Evolutionary conservation across 2,113 vertebrate species (phyloP).

Genomic region (Dicaeum eximium): DNA sequence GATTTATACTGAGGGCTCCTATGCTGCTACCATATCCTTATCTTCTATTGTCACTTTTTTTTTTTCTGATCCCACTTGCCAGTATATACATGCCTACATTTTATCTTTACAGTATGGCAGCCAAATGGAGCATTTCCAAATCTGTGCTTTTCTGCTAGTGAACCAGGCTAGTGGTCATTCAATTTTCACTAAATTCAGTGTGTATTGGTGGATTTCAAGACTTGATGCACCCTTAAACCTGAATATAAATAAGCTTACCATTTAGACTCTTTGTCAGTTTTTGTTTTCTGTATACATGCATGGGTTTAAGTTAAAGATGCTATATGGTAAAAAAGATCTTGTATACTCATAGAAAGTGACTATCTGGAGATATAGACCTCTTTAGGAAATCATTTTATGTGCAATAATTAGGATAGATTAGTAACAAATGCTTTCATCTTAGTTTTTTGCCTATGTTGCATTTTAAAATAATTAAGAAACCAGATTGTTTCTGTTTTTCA

Average conservation of each 20-base stretch:
- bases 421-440: conserved; percentile 77
- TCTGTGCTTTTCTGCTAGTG: background rate
- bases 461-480: conserved; percentile 77
- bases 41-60: background rate
- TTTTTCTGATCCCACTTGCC: background rate
- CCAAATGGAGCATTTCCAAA: background rate
- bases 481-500: conserved; percentile 80
- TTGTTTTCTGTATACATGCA: background rate
- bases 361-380: background rate
- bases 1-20: background rate
- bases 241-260: background rate
- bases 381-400: conserved; percentile 73
- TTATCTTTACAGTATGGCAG: background rate
- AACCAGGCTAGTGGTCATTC: background rate
- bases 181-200: background rate
- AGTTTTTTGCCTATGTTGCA: conserved; percentile 61
- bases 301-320: background rate
- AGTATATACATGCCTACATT: background rate
- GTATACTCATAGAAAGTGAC: background rate
- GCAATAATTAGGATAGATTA: conserved; percentile 76
- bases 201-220: background rate
- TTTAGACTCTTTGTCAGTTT: background rate
- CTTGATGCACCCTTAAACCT: background rate
- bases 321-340: background rate
- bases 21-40: background rate